Evolutionary conservation across 1,140 invertebrate species (phyloP), one percentile per base, ranked within the genome.

Genomic region (Magallana angulata): DNA sequence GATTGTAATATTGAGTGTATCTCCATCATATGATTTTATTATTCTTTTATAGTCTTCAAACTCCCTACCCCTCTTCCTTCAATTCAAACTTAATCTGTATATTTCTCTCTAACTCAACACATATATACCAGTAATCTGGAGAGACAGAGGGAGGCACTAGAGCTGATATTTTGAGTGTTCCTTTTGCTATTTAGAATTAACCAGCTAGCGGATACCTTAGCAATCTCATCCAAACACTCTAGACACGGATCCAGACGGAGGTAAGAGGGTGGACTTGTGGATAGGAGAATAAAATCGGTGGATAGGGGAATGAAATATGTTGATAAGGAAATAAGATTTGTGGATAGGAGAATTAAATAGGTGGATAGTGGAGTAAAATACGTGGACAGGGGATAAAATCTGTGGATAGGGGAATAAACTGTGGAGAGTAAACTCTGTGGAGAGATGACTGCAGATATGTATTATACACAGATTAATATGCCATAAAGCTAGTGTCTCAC

Each of bases 241-340:
- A 96, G 96, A 59, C 94, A 97, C 85, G 96, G 97, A 89, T 96
- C 97, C 87, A 96, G 97, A 92, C 96, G 96, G 94, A 97, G 96
- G 96, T 97, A 94, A 94, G 95, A 76, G 24, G 24, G 18, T 12
- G 3, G 68, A 76, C 30, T 30, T 71, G 18, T 24, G 64, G 24
- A 71, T 11, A 71, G 3, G 36, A 5, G 36, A 2, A 48, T 48
- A 48, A 36, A 36, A 5, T 36, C 36, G 2, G 36, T 48, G 36
- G 1, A 48, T 2, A 48, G 36, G 36, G 36, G 36, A 48, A 0
- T 48, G 0, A 48, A 48, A 2, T 48, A 2, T 48, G 36, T 48
- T 0, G 36, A 48, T 48, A 48, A 5, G 36, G 36, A 5, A 48
- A 48, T 48, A 48, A 48, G 5, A 2, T 48, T 5, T 48, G 36